Percentiles rank a stretch among this genome's conserved stretches.
Conservation (phyloP, 2,797 vertebrate species). For the Moxostoma hubbsi region DNA sequence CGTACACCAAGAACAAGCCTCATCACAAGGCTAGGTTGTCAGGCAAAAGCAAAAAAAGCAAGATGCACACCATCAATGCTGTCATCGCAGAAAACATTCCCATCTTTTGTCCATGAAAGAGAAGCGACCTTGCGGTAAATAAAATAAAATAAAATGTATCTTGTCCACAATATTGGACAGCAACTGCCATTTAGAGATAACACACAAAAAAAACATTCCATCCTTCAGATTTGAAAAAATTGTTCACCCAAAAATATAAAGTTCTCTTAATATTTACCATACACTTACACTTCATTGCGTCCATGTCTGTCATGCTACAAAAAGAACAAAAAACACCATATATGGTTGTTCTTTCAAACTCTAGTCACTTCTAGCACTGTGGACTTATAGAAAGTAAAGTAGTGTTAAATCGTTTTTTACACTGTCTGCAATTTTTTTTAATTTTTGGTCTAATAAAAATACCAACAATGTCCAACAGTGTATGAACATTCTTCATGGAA, state of each 20-base stretch:
- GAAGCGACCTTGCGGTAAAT: slow-evolving; percentile 47
- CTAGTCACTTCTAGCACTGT: no score
- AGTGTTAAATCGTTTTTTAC: no score
- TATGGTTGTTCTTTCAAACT: no score
- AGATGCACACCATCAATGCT: slow-evolving; percentile 25
- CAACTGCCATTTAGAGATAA: slow-evolving; percentile 9
- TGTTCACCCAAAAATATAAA: not conserved
- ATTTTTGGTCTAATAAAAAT: no score
- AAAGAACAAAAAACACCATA: no score
- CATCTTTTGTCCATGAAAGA: slow-evolving; percentile 32
- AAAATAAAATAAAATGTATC: slow-evolving; percentile 44
- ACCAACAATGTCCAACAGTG: no score
- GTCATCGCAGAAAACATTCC: slow-evolving; percentile 27
- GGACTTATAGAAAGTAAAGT: no score
- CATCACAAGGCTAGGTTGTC: slow-evolving; percentile 21
- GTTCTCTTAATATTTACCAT: no score
- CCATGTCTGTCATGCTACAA: no score
- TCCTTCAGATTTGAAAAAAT: slow-evolving; percentile 11
- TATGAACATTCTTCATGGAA: no score
- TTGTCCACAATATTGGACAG: slow-evolving; percentile 23
- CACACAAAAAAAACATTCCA: not conserved
- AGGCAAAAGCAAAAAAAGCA: slow-evolving; percentile 28
- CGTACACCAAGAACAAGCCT: not conserved
- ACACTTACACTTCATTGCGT: no score
- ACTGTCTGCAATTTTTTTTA: no score